phyloP scores from a whole-genome alignment of 2,888 invertebrate genomes.

The Orthosia cruda region DNA sequence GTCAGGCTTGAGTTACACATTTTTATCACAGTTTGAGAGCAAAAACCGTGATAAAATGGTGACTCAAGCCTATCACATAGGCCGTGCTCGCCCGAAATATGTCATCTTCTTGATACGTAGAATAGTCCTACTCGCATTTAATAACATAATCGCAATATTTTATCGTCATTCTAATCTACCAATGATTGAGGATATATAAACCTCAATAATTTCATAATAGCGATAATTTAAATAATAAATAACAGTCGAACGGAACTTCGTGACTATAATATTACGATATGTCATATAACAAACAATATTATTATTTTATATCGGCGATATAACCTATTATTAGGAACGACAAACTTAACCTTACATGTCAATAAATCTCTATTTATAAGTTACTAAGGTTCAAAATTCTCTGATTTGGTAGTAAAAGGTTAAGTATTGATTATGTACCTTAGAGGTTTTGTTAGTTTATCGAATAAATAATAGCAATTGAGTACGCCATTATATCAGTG shows the following conservation, averaged over 20 bases:
- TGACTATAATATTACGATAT: constrained; percentile 61
- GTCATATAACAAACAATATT: constrained; percentile 62
- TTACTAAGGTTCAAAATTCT: accelerated
- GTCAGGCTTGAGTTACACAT: too few species aligned
- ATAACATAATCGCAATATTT: constrained; percentile 29
- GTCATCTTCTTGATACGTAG: too few species aligned
- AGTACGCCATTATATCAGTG: constrained; percentile 55
- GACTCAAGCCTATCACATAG: too few species aligned
- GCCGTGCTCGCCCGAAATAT: too few species aligned
- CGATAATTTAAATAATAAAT: constrained; percentile 62
- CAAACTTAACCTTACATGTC: neutral
- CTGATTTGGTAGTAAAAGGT: neutral
- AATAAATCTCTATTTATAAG: neutral
- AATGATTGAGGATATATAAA: constrained; percentile 45
- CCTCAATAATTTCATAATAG: constrained; percentile 52
- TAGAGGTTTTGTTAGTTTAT: constrained; percentile 58
- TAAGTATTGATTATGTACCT: constrained; percentile 22
- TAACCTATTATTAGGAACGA: constrained; percentile 51
- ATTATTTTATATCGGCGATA: constrained; percentile 48
- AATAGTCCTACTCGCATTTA: neutral
- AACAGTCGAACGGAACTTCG: constrained; percentile 49
- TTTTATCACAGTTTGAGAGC: too few species aligned
- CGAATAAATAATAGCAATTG: constrained; percentile 56
- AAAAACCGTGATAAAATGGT: too few species aligned
- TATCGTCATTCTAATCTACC: constrained; percentile 20